Base-by-base conservation (phyloP, 2,113 vertebrate genomes). In the Hemibagrus wyckioides region DNA sequence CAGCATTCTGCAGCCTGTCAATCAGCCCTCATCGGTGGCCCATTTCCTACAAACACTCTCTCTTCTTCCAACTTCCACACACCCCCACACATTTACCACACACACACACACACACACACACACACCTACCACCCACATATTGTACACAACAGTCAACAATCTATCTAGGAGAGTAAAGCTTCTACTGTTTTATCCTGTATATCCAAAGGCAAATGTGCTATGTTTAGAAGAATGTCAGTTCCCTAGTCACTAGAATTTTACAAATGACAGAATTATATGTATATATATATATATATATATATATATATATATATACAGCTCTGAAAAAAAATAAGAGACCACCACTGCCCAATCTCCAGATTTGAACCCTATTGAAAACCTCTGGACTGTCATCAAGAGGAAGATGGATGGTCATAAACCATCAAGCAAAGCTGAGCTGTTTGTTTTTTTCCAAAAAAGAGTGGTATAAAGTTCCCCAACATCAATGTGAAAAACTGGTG, bases 1-100 rank as follows among this genome's bases (percentile, higher is more conserved):
- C 85, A 80, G 67, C 84, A 76, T 83, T 82, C 87, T 89, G 88
- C 88, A 88, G 77, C 84, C 86, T 89, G 90, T 89, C 90, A 89
- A 44, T 82, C 88, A 89, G 77, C 69, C 69, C 76, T 87, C 87
- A 61, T 67, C 41, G 76, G 41, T 25, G 33, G 33, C 80, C 79
- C 77, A 48, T 71, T 85, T 84, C 73, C 83, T 87, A 61, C 84
- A 61, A 75, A 87, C n/a, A 82, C 54, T 13, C 67, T 75, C 50
- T 75, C 67, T 69, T 59, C 63, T 65, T 54, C 83, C 63, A 82
- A 44, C 75, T 11, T 79, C 28, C 69, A 75, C 39, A 71, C 85
- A 48, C 63, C 25, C 69, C 11, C 44, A 52, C 82, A 84, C 75
- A 50, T 17, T 61, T 39, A 4, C 28, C 59, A 76, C 10, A 21